Conservation (phyloP, 2,113 vertebrate genomes). For the Miniopterus natalensis region DNA sequence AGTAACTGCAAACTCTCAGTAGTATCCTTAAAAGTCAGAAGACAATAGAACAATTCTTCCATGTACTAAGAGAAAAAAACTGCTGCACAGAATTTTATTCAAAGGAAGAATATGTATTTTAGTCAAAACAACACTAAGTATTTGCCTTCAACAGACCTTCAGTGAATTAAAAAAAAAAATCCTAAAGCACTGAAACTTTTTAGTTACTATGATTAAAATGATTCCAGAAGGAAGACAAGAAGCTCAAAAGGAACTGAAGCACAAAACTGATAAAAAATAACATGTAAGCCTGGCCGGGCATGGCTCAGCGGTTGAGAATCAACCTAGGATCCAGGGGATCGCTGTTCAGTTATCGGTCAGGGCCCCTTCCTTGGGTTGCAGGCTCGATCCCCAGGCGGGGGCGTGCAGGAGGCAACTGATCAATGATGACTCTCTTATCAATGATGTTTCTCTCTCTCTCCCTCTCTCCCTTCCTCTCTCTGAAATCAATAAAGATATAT, state of each 20-base stretch:
- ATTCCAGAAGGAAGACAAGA: neutral
- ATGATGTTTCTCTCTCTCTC: too few species aligned
- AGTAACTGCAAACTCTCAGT: neutral
- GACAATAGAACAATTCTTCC: neutral
- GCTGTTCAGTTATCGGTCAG: too few species aligned
- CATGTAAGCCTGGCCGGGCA: neutral
- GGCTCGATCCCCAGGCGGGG: too few species aligned
- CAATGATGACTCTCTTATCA: too few species aligned
- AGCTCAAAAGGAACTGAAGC: neutral
- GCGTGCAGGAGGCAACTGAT: too few species aligned
- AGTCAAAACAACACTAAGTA: conserved; percentile 32
- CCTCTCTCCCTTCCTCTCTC: too few species aligned
- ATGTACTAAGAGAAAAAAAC: neutral
- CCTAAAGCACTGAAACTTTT: neutral
- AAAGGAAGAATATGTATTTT: neutral
- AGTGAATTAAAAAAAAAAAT: neutral
- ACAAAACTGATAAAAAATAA: neutral
- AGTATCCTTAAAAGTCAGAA: neutral
- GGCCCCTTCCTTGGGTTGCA: too few species aligned
- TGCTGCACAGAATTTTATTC: neutral
- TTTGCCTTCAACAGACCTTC: neutral
- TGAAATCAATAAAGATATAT: too few species aligned
- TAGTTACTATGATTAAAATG: conserved; percentile 33
- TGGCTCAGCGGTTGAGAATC: too few species aligned
- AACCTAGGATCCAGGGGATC: too few species aligned